Conservation (phyloP, 1,140 invertebrate genomes). For the Lamellibrachia luymesi region DNA sequence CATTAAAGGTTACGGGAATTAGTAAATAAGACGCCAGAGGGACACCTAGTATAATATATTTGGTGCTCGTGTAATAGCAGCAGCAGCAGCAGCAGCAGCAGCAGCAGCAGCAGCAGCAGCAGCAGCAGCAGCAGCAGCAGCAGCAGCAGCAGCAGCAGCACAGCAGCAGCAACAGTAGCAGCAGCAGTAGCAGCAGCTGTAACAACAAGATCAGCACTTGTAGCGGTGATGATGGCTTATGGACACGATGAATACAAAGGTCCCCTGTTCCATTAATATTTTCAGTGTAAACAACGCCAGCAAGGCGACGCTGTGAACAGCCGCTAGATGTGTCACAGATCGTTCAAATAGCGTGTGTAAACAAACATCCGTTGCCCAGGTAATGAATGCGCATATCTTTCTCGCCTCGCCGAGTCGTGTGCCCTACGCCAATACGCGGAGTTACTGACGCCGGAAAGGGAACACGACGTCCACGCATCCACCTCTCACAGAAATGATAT, state of each 20-base stretch:
- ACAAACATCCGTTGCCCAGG: not conserved
- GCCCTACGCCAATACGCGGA: not conserved
- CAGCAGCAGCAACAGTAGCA: not conserved
- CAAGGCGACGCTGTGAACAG: not conserved
- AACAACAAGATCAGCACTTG: not conserved
- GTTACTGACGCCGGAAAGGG: not conserved
- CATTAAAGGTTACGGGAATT: not conserved
- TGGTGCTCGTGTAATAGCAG: too few species aligned
- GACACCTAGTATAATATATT: too few species aligned
- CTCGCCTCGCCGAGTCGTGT: not conserved
- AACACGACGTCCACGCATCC: not conserved
- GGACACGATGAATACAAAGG: not conserved
- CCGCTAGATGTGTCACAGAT: not conserved
- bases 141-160: not conserved
- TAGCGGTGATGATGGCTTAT: not conserved
- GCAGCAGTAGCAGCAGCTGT: not conserved
- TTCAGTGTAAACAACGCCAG: not conserved
- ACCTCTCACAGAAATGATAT: not conserved
- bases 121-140: not conserved
- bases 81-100: too few species aligned
- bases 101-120: too few species aligned
- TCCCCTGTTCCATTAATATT: not conserved
- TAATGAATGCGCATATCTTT: not conserved
- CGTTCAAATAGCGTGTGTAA: not conserved
- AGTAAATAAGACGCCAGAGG: not conserved